Conservation (phyloP, 2,113 vertebrate genomes). For the Speoplatyrhinus poulsoni region DNA sequence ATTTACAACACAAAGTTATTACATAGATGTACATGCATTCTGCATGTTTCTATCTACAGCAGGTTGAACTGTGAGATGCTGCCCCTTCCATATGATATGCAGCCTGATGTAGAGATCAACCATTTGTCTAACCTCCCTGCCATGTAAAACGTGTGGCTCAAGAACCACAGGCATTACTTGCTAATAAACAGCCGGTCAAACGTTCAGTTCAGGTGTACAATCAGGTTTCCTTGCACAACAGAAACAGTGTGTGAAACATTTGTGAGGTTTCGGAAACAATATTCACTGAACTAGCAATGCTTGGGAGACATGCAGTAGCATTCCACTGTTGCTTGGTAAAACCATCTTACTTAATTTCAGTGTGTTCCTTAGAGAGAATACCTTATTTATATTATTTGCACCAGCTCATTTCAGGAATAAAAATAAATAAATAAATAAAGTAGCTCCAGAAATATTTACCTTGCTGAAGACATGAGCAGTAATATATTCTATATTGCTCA, state of each 20-base stretch:
- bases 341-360: too few species aligned
- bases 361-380: too few species aligned
- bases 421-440: background rate
- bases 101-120: background rate
- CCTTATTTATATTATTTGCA: background rate
- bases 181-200: slow-evolving; percentile 25
- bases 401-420: slow-evolving; percentile 6
- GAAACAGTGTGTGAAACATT: background rate
- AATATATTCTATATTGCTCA: slow-evolving; percentile 39
- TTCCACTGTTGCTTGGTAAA: too few species aligned
- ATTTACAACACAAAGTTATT: slow-evolving; percentile 17
- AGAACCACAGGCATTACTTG: slow-evolving; percentile 13
- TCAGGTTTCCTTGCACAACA: background rate
- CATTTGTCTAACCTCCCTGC: slow-evolving; percentile 10
- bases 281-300: too few species aligned
- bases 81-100: background rate
- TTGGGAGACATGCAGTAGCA: too few species aligned
- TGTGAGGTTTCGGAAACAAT: too few species aligned
- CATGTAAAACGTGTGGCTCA: background rate
- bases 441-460: slow-evolving; percentile 24
- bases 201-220: background rate
- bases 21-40: too few species aligned
- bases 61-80: slow-evolving; percentile 14
- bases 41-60: slow-evolving; percentile 30
- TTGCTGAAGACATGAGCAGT: slow-evolving; percentile 37